Base-by-base conservation (phyloP, 1,140 invertebrate genomes). In the Bombus consobrinus region DNA sequence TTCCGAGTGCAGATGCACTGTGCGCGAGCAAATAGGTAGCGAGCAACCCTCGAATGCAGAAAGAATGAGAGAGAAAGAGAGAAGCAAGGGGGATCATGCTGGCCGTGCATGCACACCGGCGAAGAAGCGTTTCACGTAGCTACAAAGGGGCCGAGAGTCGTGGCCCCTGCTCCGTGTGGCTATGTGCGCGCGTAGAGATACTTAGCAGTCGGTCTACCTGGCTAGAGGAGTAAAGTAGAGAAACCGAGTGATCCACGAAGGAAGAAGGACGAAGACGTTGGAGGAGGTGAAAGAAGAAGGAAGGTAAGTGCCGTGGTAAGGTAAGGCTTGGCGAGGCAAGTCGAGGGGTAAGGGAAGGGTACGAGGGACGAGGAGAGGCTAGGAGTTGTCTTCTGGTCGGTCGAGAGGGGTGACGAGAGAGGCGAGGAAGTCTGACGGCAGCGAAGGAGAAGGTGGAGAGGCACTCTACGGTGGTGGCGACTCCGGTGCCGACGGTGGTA, bases 151-250 rank as follows among this genome's bases (percentile, higher is more conserved):
- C 59, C 68, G 34, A 59, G 69, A 64, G 59, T 62, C 57, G 28
- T 59, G 64, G 66, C 81, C 57, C 69, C 28, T 59, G 25, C 18
- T 12, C 43, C 66, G 15, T 34, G 57, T 32, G 77, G 62, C 43
- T 53, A 32, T 32, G 75, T 74, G 75, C 66, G 47, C 57, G 53
- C 69, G 32, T 76, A 59, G 83, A 87, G 89, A 92, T 93, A 92
- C 86, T 89, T 93, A 88, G 71, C 75, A 25, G 57, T 87, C 86
- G 87, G 91, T 80, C 86, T 92, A 92, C 91, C 90, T 93, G 93
- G 85, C 88, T 93, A 92, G 92, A 87, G 90, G 84, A 92, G 87
- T 75, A 87, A 88, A 84, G 89, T 91, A 89, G 92, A 81, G 90
- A 83, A 88, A 85, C 83, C 68, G 83, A 83, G 82, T 81, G 85